Evolutionary conservation across 2,113 vertebrate species (phyloP), one percentile per base, ranked within the genome.

Genomic region (Struthidea cinerea): DNA sequence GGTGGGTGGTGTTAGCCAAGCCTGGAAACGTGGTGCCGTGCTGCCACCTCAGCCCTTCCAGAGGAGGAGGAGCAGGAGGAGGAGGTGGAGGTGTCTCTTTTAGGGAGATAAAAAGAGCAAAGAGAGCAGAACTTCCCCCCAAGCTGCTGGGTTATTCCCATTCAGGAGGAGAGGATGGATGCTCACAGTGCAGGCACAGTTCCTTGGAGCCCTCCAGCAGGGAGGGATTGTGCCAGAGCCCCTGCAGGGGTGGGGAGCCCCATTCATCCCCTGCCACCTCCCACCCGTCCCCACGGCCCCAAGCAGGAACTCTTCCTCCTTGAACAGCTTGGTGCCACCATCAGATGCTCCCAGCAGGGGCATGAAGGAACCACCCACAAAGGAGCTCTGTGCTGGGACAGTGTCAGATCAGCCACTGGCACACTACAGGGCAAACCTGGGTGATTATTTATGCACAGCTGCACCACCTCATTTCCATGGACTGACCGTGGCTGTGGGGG

Each of bases 11-110:
- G 3, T 8, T 4, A 18, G 52, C 35, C 67, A 42, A 71, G 67
- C 26, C 57, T 3, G 8, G 42, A 15, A 71, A 20, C 2, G 32
- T 0, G 1, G 9, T 6, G 23, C 13, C 3, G 1, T 11, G 13
- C 49, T 81, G 59, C 37, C 23, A 16, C 30, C 42, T 37, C n/a
- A 1, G 8, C 42, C 41, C 4, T 39, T 13, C 47, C 69, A 60
- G 49, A 53, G 82, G 16, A n/a, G 32, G 11, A 77, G 19, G 10
- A 91, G n/a, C n/a, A n/a, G 26, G 41, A 74, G 26, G 27, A 16
- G 19, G 42, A 47, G 57, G 11, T 1, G 32, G 13, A 71, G 11
- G 13, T 26, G 17, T 27, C 50, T 46, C 19, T 37, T 82, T 35
- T 15, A 42, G 28, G 20, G 8, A 60, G 30, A 16, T 17, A 5